Evolutionary conservation across 2,113 vertebrate genomes (phyloP).

Genomic region (Balaenoptera acutorostrata): DNA sequence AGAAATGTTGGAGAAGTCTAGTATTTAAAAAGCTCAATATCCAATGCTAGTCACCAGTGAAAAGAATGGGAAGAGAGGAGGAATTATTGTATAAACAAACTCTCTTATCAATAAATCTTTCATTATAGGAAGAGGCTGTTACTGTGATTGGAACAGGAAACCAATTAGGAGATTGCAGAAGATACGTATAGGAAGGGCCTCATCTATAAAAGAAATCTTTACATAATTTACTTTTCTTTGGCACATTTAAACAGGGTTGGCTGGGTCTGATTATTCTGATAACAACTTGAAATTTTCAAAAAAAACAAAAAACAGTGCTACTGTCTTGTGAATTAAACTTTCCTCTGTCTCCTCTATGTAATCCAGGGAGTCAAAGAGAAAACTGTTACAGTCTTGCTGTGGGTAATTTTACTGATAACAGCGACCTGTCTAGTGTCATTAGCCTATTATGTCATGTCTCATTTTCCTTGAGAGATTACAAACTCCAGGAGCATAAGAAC

Average conservation of each 20-base stretch:
- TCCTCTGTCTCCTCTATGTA: background rate
- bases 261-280: background rate
- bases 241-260: background rate
- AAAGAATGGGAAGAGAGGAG: background rate
- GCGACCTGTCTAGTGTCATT: background rate
- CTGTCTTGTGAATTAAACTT: background rate
- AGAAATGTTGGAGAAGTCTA: background rate
- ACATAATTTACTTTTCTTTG: background rate
- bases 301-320: background rate
- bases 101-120: background rate
- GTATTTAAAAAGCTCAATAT: background rate
- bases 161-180: background rate
- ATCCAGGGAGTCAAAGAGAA: background rate
- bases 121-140: background rate
- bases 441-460: background rate
- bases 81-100: background rate
- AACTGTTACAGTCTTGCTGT: background rate
- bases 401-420: fast-evolving
- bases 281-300: background rate
- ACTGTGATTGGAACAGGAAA: background rate
- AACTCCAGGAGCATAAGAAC: background rate
- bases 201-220: background rate
- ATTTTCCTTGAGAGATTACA: background rate
- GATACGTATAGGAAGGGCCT: background rate
- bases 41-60: background rate